Evolutionary conservation across 2,113 vertebrate genomes (phyloP), one percentile per base, ranked within the genome.

Genomic region (Anser cygnoides): DNA sequence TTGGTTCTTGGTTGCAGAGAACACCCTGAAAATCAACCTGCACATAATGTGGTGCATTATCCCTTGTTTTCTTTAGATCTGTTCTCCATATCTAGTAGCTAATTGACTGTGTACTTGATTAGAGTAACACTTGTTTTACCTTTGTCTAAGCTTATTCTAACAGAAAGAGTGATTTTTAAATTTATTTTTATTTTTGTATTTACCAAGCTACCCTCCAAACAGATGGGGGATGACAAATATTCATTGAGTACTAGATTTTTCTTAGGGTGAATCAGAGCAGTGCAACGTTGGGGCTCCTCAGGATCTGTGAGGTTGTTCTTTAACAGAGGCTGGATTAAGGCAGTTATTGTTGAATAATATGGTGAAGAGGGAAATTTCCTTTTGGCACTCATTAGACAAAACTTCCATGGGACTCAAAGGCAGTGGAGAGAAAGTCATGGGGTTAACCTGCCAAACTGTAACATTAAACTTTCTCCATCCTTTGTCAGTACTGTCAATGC

Each of bases 41-140:
- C 0, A 0, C 5, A 1, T 35, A 35, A 46, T 41, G 14, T 33
- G 10, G 49, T 37, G 13, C 13, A 5, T 87, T 54, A 33, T 77
- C 33, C 8, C 26, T 66, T 6, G 12, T 50, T 73, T 82, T 72
- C 28, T 82, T 63, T 19, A 87, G 33, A 29, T 59, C 41, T 29
- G 13, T 29, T 62, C 13, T 41, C 59, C 41, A 20, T 10, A 17
- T 49, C 25, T 65, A 31, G 25, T 65, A 87, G n/a, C 54, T 74
- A 63, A 63, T 21, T 52, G 43, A 14, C n/a, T 90, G n/a, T 55
- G n/a, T 61, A 84, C 29, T 43, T 59, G 13, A 20, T 28, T 50
- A 31, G 33, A 44, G 8, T 70, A 83, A 37, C 23, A 46, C 13
- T 74, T 87, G 11, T 25, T 83, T 83, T 79, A 54, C 29, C 33